These are phyloP conservation scores for Hydractinia echinata DNA, from an alignment of 30 jellyfish, hydroid and myxozoan genomes.

Conservation along the genomic window DNA sequence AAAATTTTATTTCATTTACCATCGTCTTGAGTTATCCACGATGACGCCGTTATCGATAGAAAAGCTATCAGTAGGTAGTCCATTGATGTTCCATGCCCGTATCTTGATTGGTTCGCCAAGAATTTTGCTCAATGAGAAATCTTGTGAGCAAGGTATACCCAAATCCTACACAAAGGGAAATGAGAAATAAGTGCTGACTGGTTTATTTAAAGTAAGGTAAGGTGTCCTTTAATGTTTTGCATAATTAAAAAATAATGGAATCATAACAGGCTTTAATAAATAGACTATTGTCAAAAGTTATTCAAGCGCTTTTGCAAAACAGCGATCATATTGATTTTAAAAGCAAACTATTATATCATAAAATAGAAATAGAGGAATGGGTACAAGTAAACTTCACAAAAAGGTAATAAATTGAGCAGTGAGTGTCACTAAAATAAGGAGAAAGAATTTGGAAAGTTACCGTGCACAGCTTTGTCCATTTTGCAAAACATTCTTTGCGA, in stretches of 20 bases:
- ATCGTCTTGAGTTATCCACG: conserved; percentile 89
- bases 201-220: background rate
- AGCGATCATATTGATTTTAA: too few relatives aligned
- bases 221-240: background rate
- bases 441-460: conserved; percentile 18
- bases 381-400: too few relatives aligned
- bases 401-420: too few relatives aligned
- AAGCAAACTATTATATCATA: too few relatives aligned
- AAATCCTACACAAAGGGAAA: conserved; percentile 41
- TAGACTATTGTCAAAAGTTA: too few relatives aligned
- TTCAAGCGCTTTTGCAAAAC: too few relatives aligned
- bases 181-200: background rate
- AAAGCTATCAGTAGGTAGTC: conserved; percentile 89
- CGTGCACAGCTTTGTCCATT: conserved; percentile 84
- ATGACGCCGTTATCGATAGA: conserved; percentile 92
- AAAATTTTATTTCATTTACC: conserved; percentile 31
- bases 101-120: conserved; percentile 96
- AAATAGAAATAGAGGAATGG: too few relatives aligned
- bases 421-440: too few relatives aligned
- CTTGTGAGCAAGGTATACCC: conserved; percentile 78
- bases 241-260: background rate
- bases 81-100: conserved; percentile 97
- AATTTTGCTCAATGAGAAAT: conserved; percentile 69
- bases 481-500: conserved; percentile 80
- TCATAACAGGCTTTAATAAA: background rate